Conservation (phyloP, 92 coral and sea anemone species). For the Pocillopora meandrina region DNA sequence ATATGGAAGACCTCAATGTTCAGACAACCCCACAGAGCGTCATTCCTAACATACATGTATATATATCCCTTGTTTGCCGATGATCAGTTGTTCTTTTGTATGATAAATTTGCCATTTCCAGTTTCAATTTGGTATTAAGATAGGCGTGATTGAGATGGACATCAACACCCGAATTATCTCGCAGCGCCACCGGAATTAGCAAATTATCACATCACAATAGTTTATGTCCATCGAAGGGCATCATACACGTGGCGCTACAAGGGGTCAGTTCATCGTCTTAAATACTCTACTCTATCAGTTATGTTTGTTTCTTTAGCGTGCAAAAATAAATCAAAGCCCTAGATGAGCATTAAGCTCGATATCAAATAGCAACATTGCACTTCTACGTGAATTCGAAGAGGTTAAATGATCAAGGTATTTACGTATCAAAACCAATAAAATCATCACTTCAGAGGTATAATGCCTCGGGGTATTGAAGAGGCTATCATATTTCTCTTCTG, state of each 20-base stretch:
- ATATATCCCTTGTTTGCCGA: background rate
- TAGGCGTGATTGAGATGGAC: conserved; percentile 32
- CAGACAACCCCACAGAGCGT: conserved; percentile 26
- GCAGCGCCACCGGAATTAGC: conserved; percentile 47
- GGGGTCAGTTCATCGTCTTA: background rate
- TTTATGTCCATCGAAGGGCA: background rate
- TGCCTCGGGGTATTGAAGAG: conserved; percentile 22
- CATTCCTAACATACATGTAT: background rate
- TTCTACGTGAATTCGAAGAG: background rate
- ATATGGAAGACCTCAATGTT: conserved; percentile 1
- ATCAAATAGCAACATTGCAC: background rate
- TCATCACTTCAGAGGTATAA: conserved; percentile 3
- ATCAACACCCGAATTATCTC: conserved; percentile 35
- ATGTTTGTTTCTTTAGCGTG: background rate
- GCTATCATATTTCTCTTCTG: conserved; percentile 17
- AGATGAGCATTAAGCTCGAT: background rate
- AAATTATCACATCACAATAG: conserved; percentile 47
- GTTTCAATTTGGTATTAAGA: background rate
- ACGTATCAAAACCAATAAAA: background rate
- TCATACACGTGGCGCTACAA: background rate
- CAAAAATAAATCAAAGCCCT: background rate
- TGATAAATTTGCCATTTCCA: conserved; percentile 7
- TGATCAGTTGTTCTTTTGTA: background rate
- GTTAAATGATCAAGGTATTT: background rate
- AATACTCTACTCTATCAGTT: background rate